Percentiles rank a stretch among this genome's conserved stretches.
These are phyloP conservation scores for Athrips mouffetella DNA, from an alignment of 2,888 invertebrate genomes.

Conservation along the genomic window DNA sequence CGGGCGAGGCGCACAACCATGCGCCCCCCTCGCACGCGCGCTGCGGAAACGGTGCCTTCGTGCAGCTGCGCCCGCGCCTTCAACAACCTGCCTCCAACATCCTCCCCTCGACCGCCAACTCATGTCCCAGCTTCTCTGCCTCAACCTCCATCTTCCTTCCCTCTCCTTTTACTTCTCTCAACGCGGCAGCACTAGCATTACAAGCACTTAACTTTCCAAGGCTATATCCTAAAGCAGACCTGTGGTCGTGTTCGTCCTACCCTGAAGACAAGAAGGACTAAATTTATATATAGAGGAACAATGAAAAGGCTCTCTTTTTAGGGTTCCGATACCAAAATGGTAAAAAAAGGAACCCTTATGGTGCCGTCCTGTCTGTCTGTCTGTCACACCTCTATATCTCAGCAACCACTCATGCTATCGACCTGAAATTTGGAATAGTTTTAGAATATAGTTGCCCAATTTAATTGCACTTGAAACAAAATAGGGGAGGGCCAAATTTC, in stretches of 20 bases:
- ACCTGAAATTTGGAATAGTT: too few relatives aligned
- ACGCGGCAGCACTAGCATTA: constrained; percentile 53
- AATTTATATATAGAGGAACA: too few relatives aligned
- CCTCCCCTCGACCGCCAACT: constrained; percentile 20
- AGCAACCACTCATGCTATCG: too few relatives aligned
- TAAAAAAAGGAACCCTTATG: not conserved
- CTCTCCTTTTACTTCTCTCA: constrained; percentile 49
- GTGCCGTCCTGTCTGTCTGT: not conserved
- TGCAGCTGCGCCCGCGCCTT: constrained; percentile 64
- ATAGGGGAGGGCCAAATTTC: too few relatives aligned
- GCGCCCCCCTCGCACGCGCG: constrained; percentile 69
- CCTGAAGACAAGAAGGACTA: constrained; percentile 55
- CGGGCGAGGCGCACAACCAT: constrained; percentile 66
- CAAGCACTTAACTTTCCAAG: constrained; percentile 63
- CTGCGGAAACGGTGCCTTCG: constrained; percentile 71
- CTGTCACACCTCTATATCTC: not conserved
- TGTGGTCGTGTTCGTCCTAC: constrained; percentile 55
- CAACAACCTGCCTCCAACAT: constrained; percentile 27
- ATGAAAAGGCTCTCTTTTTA: too few relatives aligned
- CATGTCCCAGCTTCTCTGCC: constrained; percentile 22
- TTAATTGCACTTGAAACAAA: too few relatives aligned
- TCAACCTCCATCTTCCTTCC: constrained; percentile 36
- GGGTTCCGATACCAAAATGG: too few relatives aligned
- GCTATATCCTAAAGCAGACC: constrained; percentile 64
- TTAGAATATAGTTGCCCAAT: too few relatives aligned